phyloP scores from a whole-genome alignment of 1,140 invertebrate genomes.

The Drosophila virilis region DNA sequence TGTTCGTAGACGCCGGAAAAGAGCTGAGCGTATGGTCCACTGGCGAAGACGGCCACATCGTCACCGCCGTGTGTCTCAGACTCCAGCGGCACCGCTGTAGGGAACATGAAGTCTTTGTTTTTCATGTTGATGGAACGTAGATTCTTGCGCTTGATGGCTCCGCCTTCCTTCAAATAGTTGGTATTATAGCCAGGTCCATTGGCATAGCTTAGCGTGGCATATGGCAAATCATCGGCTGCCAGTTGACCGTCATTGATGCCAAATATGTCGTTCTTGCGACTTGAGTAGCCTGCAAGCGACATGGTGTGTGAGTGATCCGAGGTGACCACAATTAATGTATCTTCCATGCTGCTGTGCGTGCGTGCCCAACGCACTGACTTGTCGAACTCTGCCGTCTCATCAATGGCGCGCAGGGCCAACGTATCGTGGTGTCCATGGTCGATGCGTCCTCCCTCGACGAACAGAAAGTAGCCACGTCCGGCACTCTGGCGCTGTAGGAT shows the following conservation, averaged over 20 bases:
- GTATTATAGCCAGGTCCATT: constrained; percentile 87
- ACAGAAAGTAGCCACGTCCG: constrained; percentile 89
- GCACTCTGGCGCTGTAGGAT: constrained; percentile 88
- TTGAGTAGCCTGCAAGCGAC: constrained; percentile 89
- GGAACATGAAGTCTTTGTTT: constrained; percentile 85
- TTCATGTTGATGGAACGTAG: constrained; percentile 74
- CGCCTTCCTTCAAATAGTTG: constrained; percentile 52
- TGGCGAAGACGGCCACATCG: constrained; percentile 87
- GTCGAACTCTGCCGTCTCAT: constrained; percentile 89
- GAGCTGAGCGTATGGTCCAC: constrained; percentile 88
- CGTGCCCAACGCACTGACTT: constrained; percentile 88
- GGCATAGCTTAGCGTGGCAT: constrained; percentile 88
- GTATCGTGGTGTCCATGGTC: constrained; percentile 90
- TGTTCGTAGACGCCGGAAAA: constrained; percentile 89
- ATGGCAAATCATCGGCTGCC: constrained; percentile 85
- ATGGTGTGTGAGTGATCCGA: constrained; percentile 90
- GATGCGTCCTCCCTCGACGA: constrained; percentile 89
- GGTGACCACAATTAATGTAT: constrained; percentile 89
- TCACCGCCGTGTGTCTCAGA: constrained; percentile 86
- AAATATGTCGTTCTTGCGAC: constrained; percentile 89
- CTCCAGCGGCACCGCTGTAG: constrained; percentile 84
- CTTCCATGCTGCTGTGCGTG: constrained; percentile 86
- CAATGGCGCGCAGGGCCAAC: constrained; percentile 87
- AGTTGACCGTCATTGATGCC: constrained; percentile 83
- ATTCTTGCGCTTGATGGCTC: constrained; percentile 56